Evolutionary conservation across 2,888 invertebrate species (phyloP).

Genomic region (Volucella bombylans): DNA sequence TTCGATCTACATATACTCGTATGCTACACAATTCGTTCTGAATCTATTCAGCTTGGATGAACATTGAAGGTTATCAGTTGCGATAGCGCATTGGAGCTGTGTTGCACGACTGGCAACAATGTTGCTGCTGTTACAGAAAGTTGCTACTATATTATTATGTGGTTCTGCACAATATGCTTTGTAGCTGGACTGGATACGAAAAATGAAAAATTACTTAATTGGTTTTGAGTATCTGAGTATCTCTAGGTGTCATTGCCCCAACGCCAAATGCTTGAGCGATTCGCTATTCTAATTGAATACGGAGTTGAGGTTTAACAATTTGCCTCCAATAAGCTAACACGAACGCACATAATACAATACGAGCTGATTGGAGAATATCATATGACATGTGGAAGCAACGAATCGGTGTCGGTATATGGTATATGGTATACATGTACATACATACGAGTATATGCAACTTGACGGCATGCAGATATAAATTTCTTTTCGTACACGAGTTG

Average conservation of each 20-base stretch:
- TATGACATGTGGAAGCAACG: slow-evolving; percentile 15
- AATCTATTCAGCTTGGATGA: slow-evolving; percentile 52
- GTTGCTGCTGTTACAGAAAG: slow-evolving; percentile 21
- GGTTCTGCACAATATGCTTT: not conserved
- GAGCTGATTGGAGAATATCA: slow-evolving; percentile 4
- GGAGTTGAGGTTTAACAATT: slow-evolving; percentile 31
- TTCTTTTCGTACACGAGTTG: not conserved
- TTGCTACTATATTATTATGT: not conserved
- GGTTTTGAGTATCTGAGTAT: slow-evolving; percentile 13
- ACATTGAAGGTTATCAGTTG: slow-evolving; percentile 50
- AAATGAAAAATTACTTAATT: slow-evolving; percentile 10
- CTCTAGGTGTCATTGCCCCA: slow-evolving; percentile 48
- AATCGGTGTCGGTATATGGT: slow-evolving; percentile 33
- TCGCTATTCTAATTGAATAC: slow-evolving; percentile 19
- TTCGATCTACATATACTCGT: not conserved
- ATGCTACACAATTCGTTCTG: slow-evolving; percentile 42
- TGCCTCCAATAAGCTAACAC: not conserved
- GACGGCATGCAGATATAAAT: not conserved
- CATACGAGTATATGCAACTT: not conserved
- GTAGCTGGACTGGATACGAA: not conserved
- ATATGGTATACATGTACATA: not conserved
- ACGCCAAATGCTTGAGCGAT: slow-evolving; percentile 26
- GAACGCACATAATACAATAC: not conserved
- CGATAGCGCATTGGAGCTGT: slow-evolving; percentile 35
- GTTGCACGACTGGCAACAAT: slow-evolving; percentile 34